These are phyloP conservation scores for Rhyacophila evoluta DNA, from an alignment of 2,888 invertebrate species.

Conservation along the genomic window DNA sequence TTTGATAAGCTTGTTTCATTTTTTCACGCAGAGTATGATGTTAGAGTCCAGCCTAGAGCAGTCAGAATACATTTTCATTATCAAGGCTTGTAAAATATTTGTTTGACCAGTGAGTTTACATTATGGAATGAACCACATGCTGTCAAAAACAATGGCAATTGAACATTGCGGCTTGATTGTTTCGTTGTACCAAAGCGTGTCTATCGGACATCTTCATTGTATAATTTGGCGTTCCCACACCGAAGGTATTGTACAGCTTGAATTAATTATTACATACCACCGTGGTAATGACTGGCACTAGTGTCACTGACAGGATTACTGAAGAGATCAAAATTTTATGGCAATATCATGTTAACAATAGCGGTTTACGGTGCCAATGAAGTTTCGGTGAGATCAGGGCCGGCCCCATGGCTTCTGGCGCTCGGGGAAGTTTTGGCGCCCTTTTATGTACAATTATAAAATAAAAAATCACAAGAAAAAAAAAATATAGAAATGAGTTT, in stretches of 20 bases:
- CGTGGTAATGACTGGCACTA: not conserved
- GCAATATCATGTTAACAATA: not conserved
- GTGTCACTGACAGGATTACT: not conserved
- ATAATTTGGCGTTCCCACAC: conserved; percentile 32
- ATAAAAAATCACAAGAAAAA: too few species aligned
- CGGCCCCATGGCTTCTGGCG: too few species aligned
- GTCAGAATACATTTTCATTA: not conserved
- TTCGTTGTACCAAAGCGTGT: conserved; percentile 32
- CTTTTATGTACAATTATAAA: too few species aligned
- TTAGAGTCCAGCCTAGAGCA: not conserved
- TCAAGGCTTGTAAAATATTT: not conserved
- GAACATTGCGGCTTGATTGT: conserved; percentile 7
- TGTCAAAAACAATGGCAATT: conserved; percentile 15
- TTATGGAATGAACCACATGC: conserved; percentile 18
- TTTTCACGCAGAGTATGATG: not conserved
- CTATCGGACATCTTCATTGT: conserved; percentile 40
- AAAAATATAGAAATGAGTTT: too few species aligned
- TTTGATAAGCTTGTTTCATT: not conserved
- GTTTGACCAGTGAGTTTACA: not conserved
- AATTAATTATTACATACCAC: conserved; percentile 30
- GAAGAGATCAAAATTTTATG: not conserved
- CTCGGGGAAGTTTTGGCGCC: too few species aligned
- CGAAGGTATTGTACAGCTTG: not conserved
- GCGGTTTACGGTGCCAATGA: too few species aligned
- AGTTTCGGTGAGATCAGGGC: too few species aligned